Percentiles rank a stretch among this genome's conserved stretches.
phyloP scores from a whole-genome alignment of 2,113 vertebrate species.

The Microtus pennsylvanicus region DNA sequence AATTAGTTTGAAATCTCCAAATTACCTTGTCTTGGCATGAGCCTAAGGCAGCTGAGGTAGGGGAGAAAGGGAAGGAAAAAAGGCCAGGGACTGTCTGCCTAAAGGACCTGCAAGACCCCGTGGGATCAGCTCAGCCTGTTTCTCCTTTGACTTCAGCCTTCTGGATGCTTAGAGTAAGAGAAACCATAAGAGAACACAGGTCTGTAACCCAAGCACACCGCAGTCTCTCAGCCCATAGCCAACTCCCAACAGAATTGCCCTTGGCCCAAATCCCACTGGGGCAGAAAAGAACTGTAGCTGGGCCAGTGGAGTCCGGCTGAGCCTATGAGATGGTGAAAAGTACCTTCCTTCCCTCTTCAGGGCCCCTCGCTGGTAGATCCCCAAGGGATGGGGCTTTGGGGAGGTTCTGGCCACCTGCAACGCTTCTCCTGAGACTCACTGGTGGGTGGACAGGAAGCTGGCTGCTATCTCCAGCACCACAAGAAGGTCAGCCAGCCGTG shows the following conservation, averaged over 20 bases:
- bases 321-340: not conserved
- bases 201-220: not conserved
- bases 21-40: not conserved
- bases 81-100: fast-evolving
- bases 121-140: not conserved
- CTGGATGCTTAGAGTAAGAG: not conserved
- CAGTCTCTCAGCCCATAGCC: not conserved
- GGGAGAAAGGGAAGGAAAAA: no score
- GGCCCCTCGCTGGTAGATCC: not conserved
- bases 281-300: not conserved
- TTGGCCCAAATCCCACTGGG: not conserved
- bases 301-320: not conserved
- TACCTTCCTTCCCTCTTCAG: not conserved
- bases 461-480: no score
- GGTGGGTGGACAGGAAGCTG: not conserved
- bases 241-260: not conserved
- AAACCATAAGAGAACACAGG: fast-evolving
- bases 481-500: fast-evolving
- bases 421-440: not conserved
- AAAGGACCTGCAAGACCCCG: not conserved
- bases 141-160: not conserved
- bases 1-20: not conserved
- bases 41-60: no score
- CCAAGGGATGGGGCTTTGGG: not conserved
- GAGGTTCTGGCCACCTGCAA: not conserved